Evolutionary conservation across 2,888 invertebrate genomes (phyloP).

Genomic region (Leptopilina drosophilae): DNA sequence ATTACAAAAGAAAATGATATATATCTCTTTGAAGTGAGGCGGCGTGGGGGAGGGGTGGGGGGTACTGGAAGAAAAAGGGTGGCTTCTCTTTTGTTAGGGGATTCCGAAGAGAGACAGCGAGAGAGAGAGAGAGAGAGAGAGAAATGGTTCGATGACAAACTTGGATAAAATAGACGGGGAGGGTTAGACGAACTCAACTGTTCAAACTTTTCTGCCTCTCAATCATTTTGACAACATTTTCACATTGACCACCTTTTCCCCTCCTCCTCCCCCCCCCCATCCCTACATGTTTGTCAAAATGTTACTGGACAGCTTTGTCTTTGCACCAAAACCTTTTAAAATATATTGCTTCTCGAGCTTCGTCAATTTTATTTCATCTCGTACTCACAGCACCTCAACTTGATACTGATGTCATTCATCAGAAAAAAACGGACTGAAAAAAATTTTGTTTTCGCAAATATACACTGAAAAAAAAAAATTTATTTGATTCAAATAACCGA

Average conservation of each 20-base stretch:
- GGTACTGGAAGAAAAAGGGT: conserved; percentile 24
- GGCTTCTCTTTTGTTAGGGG: neutral
- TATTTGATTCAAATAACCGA: too few relatives aligned
- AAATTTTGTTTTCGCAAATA: neutral
- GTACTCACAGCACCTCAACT: neutral
- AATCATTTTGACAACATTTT: conserved; percentile 35
- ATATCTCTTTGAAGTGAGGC: conserved; percentile 24
- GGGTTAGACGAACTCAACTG: conserved; percentile 17
- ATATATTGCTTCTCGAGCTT: conserved; percentile 28
- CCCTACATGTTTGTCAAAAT: neutral
- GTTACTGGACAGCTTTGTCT: conserved; percentile 27
- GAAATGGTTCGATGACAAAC: neutral
- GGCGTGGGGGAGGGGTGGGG: neutral
- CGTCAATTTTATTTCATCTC: conserved; percentile 26
- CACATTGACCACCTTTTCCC: neutral
- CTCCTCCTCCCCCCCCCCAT: neutral
- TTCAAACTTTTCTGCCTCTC: conserved; percentile 35
- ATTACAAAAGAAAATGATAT: conserved; percentile 36
- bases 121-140: neutral
- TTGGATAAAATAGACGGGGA: conserved; percentile 6
- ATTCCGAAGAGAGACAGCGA: conserved; percentile 6
- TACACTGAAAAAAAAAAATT: too few relatives aligned
- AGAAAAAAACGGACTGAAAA: neutral
- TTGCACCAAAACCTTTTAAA: conserved; percentile 18
- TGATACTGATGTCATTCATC: conserved; percentile 5